A percentile compares a stretch with the other conserved stretches of the same genome.
Conservation (phyloP, 1,140 invertebrate species). For the Brachionus koreanus region DNA sequence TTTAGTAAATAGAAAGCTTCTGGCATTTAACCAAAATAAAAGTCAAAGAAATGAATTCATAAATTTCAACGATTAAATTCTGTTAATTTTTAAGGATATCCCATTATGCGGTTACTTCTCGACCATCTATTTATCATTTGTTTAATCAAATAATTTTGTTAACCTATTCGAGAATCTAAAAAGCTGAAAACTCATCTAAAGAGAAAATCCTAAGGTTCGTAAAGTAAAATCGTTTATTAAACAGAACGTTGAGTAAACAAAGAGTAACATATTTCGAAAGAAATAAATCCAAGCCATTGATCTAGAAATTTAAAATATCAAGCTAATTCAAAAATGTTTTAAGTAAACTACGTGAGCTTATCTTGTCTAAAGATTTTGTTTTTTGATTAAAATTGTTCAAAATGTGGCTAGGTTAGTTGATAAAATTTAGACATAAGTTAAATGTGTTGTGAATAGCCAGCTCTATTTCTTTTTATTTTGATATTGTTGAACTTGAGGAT, state of each 20-base stretch:
- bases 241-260: conserved; percentile 7
- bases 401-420: not conserved
- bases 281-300: not conserved
- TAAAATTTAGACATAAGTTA: not conserved
- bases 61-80: not conserved
- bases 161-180: not conserved
- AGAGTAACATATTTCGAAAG: not conserved
- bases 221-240: not conserved
- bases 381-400: not conserved
- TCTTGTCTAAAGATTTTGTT: not conserved
- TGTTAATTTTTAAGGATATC: not conserved
- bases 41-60: not conserved
- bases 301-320: conserved; percentile 9
- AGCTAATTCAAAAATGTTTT: conserved; percentile 15
- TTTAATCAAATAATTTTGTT: not conserved
- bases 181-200: not conserved
- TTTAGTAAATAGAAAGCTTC: not conserved
- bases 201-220: not conserved
- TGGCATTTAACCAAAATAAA: conserved; percentile 9
- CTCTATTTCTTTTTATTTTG: too few species aligned
- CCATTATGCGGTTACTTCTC: not conserved
- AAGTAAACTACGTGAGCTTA: not conserved
- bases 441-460: not conserved
- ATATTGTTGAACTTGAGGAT: too few species aligned
- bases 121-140: not conserved